These are phyloP conservation scores for Macaria liturata DNA, from an alignment of 2,888 invertebrate species.

Conservation along the genomic window DNA sequence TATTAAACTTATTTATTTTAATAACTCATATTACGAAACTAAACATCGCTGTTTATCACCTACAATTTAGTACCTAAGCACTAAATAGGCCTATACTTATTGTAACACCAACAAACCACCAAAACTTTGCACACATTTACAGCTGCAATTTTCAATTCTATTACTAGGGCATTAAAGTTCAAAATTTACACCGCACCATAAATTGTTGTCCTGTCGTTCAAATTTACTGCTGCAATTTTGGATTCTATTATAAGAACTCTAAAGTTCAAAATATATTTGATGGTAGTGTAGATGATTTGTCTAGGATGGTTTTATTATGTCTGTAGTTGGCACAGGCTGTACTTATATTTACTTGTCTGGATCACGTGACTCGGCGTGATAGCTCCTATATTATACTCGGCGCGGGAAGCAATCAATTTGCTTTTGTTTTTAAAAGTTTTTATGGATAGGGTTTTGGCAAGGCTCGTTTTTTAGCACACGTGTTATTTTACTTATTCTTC, in stretches of 20 bases:
- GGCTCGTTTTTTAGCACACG: too few species aligned
- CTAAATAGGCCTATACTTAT: conserved; percentile 4
- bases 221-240: conserved; percentile 4
- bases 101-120: background rate
- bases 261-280: conserved; percentile 8
- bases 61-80: background rate
- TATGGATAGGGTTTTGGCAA: too few species aligned
- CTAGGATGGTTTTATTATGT: conserved; percentile 24
- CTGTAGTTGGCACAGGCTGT: conserved; percentile 8
- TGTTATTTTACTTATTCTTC: too few species aligned
- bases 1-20: too few species aligned
- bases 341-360: conserved; percentile 22
- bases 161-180: conserved; percentile 1
- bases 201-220: conserved; percentile 6
- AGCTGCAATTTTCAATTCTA: conserved; percentile 7
- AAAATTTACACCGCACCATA: conserved; percentile 1
- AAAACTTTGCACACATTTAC: conserved; percentile 5
- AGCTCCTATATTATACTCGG: conserved; percentile 3
- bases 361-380: conserved; percentile 14
- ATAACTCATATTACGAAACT: too few species aligned
- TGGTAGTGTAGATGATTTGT: conserved; percentile 6
- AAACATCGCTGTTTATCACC: too few species aligned
- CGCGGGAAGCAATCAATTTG: conserved; percentile 4
- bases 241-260: background rate
- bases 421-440: background rate